Percentiles rank a stretch among this genome's conserved stretches.
These are phyloP conservation scores for Monopterus albus DNA, from an alignment of 2,113 vertebrate species.

Conservation along the genomic window DNA sequence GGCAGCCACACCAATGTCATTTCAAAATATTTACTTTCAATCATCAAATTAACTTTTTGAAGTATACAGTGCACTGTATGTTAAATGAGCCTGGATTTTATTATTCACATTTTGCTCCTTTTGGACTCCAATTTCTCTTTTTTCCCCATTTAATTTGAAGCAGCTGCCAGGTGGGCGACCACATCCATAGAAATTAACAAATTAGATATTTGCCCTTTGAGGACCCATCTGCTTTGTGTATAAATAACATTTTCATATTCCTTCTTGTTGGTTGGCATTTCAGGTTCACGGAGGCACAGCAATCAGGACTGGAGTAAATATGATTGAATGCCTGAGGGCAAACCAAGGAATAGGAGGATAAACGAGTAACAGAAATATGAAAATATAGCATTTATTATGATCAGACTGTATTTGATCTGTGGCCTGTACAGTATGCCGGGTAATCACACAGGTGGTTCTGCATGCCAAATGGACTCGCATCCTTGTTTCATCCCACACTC, in stretches of 20 bases:
- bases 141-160: constrained; percentile 17
- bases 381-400: constrained; percentile 55
- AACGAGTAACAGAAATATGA: constrained; percentile 55
- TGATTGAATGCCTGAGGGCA: constrained; percentile 57
- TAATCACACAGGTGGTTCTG: constrained; percentile 30
- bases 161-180: constrained; percentile 36
- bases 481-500: constrained; percentile 5
- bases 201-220: constrained; percentile 73
- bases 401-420: constrained; percentile 31
- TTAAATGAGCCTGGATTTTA: constrained; percentile 13
- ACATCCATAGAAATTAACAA: constrained; percentile 53
- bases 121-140: constrained; percentile 29
- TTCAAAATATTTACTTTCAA: constrained; percentile 9
- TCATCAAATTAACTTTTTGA: constrained; percentile 4
- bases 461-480: background rate
- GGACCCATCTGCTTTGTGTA: constrained; percentile 59
- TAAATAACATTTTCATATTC: constrained; percentile 68
- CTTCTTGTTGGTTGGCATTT: constrained; percentile 60
- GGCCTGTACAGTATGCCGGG: background rate
- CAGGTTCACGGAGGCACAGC: constrained; percentile 45
- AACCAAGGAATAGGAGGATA: constrained; percentile 11
- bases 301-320: constrained; percentile 57
- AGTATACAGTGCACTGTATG: background rate
- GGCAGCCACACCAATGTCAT: too few species aligned
- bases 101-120: constrained; percentile 17